Evolutionary conservation across 2,888 invertebrate genomes (phyloP), one percentile per base, ranked within the genome.

Genomic region (Meliscaeva auricollis): DNA sequence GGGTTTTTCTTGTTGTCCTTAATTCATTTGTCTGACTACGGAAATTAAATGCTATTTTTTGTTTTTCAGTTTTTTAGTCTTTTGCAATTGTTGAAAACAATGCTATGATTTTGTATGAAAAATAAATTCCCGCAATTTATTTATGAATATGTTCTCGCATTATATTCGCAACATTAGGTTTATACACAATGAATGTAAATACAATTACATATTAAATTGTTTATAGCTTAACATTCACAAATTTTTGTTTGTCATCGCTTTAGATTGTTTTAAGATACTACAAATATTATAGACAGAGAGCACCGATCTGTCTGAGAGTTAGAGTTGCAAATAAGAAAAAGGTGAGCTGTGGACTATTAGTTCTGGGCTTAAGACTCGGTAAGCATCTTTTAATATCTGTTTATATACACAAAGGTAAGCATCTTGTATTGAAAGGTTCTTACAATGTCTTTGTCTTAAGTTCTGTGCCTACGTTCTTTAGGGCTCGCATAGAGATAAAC

Each of bases 1-100:
- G 73, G 64, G 15, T 64, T 74, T 74, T 74, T 20, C 54, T 32
- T 64, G 32, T 64, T 64, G 64, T 78, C 66, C 58, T 74, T 60
- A 60, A 74, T 52, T 68, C 58, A 35, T 44, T 17, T 32, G 9
- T 9, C 38, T 64, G 9, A 17, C 13, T 58, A 58, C 73, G 79
- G 74, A 80, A 80, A 74, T 60, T 5, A 17, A 15, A 8, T 48
- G 8, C 2, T 22, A 9, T 15, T 6, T 11, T 13, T 9, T 13
- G 8, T 26, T 15, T 26, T 26, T 15, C 9, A 35, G 32, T 7
- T 15, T 7, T 9, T 2, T 38, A 38, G 7, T 46, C 1, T 35
- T 46, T 44, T 41, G 17, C 20, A 70, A 46, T 70, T 26, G 4
- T 9, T 41, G 3, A 35, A 69, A 60, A 69, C 76, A 76, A 69